Conservation (phyloP, 2,113 vertebrate species). For the Platycercus adscitus region DNA sequence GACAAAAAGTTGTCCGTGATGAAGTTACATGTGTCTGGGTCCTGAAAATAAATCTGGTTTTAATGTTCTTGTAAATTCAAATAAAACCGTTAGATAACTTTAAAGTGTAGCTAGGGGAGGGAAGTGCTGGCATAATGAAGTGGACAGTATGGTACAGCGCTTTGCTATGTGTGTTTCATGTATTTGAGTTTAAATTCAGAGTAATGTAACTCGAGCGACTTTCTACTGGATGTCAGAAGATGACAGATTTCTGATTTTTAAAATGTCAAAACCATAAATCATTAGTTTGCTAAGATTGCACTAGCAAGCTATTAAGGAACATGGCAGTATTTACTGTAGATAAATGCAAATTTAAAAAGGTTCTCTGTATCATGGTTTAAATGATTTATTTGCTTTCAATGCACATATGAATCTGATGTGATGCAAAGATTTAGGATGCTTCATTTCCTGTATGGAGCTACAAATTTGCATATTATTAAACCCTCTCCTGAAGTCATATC, state of each 20-base stretch:
- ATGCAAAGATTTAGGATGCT: constrained; percentile 76
- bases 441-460: constrained; percentile 74
- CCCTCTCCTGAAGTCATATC: constrained; percentile 3
- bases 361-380: constrained; percentile 75
- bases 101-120: background rate
- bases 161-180: constrained; percentile 47
- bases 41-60: background rate
- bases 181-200: constrained; percentile 43
- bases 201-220: constrained; percentile 61
- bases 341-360: constrained; percentile 79
- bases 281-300: constrained; percentile 80
- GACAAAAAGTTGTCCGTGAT: background rate
- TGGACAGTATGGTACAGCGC: background rate
- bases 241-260: constrained; percentile 84
- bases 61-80: background rate
- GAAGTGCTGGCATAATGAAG: background rate
- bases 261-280: constrained; percentile 83
- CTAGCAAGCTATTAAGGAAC: constrained; percentile 79
- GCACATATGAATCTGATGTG: constrained; percentile 71
- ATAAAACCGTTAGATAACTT: background rate
- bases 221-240: constrained; percentile 71
- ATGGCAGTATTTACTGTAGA: constrained; percentile 78
- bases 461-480: constrained; percentile 75
- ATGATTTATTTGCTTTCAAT: constrained; percentile 79
- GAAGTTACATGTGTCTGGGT: background rate